Evolutionary conservation across 2,113 vertebrate genomes (phyloP).

Genomic region (Herpetotheres cachinnans): DNA sequence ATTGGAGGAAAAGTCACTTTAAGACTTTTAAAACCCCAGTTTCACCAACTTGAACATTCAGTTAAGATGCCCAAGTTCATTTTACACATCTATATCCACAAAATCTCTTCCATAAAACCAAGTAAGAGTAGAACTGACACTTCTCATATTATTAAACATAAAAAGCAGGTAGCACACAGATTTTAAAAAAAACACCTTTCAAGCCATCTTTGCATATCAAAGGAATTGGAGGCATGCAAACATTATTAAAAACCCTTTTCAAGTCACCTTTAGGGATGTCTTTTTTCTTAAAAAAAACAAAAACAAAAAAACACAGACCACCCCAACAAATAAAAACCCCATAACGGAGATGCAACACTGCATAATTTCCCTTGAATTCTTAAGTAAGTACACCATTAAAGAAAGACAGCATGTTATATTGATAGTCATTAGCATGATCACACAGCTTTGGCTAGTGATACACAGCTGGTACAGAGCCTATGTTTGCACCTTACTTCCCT

Average conservation of each 20-base stretch:
- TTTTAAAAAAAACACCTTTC: neutral
- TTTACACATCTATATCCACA: neutral
- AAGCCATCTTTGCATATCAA: neutral
- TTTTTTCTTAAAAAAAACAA: neutral
- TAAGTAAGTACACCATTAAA: neutral
- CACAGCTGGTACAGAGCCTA: neutral
- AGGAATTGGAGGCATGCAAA: neutral
- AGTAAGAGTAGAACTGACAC: neutral
- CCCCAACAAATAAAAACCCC: neutral
- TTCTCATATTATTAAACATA: neutral
- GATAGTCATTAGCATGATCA: neutral
- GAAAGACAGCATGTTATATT: neutral
- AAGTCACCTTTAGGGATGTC: neutral
- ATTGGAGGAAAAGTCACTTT: neutral
- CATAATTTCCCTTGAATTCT: neutral
- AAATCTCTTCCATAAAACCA: neutral
- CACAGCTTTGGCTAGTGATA: neutral
- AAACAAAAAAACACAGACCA: no score
- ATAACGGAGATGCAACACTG: neutral
- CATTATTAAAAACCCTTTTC: neutral
- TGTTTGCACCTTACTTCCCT: neutral
- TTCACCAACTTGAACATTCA: neutral
- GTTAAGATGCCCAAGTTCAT: neutral
- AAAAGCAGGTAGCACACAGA: neutral
- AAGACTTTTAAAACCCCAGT: neutral